These are phyloP conservation scores for Sesamia inferens DNA, from an alignment of 2,888 invertebrate genomes.

Conservation along the genomic window DNA sequence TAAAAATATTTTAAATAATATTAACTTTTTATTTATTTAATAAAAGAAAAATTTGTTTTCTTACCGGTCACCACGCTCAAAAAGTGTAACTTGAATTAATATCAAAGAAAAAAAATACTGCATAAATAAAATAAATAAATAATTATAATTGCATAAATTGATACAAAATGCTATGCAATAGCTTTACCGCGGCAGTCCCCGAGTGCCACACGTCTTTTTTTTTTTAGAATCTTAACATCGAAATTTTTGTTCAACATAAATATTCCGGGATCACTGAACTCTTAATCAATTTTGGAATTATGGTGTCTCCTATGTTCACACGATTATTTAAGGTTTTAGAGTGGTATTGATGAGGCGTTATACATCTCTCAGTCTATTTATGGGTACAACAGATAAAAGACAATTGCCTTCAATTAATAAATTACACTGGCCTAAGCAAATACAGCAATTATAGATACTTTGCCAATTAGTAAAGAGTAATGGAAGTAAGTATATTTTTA, in stretches of 20 bases:
- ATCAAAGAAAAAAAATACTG: too few species aligned
- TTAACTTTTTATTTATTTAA: too few species aligned
- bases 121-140: too few species aligned
- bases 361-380: slow-evolving; percentile 7
- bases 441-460: slow-evolving; percentile 24
- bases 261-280: not conserved
- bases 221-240: not conserved
- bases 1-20: too few species aligned
- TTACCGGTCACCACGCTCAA: too few species aligned
- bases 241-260: not conserved
- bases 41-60: too few species aligned
- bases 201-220: too few species aligned
- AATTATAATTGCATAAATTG: too few species aligned
- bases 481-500: not conserved
- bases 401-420: slow-evolving; percentile 56
- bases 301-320: not conserved
- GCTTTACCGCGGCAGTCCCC: too few species aligned
- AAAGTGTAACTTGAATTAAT: too few species aligned
- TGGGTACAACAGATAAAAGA: slow-evolving; percentile 23
- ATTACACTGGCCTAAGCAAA: slow-evolving; percentile 47
- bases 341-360: slow-evolving; percentile 27
- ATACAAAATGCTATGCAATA: too few species aligned
- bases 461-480: slow-evolving; percentile 5
- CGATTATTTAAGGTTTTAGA: slow-evolving; percentile 18
- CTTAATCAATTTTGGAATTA: not conserved